Evolutionary conservation across 2,797 vertebrate species (phyloP), one percentile per base, ranked within the genome.

Genomic region (Anableps anableps): DNA sequence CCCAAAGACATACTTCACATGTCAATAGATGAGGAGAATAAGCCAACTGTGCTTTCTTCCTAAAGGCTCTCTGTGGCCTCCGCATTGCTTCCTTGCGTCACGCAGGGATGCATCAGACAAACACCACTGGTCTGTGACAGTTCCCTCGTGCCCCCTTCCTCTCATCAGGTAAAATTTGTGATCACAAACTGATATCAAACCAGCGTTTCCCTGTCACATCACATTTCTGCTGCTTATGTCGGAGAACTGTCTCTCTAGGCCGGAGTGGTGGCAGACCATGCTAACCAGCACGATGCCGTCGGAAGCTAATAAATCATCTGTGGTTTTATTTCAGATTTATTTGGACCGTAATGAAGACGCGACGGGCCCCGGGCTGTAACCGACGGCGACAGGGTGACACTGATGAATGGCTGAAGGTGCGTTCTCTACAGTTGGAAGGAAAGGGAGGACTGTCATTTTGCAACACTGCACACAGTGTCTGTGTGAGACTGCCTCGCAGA

Each of bases 261-360:
- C 80, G 70, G 64, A 88, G 88, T 90, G 86, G 90, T 78, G 86
- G 85, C 89, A 80, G 91, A 93, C 88, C 89, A 90, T 90, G 89
- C 92, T 94, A 94, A 94, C 90, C 93, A 90, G 92, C 83, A 82
- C 85, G 81, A 90, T 78, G 79, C 89, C 88, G 91, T 90, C 85
- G 87, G 93, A 94, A 93, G 92, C 94, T 94, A 95, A 95, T 95
- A 95, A 95, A 95, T 95, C 93, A 95, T 93, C 89, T 85, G 89
- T 80, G 90, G 91, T 92, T 95, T 95, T 93, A 93, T 93, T 94
- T 94, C 93, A 93, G 93, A 95, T 91, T 93, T 90, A 94, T 94
- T 94, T 88, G 84, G 90, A 91, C 86, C 87, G 78, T 95, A 95
- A 95, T 95, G 95, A 95, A 95, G 95, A 95, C 85, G 88, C 88